Evolutionary conservation across 2,113 vertebrate genomes (phyloP).

Genomic region (Dromiciops gliroides): DNA sequence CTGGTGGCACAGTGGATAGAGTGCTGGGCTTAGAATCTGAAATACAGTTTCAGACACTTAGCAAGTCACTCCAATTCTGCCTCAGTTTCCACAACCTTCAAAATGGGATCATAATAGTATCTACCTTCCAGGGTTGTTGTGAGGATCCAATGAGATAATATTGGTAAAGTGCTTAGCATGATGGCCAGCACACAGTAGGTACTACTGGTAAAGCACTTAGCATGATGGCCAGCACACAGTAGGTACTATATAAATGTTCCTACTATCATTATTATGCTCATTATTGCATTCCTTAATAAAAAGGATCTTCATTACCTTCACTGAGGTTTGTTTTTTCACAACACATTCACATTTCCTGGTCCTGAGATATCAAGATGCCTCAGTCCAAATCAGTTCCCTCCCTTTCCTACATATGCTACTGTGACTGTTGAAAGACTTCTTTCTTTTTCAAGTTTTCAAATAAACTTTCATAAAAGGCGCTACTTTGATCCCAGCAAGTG

Average conservation of each 20-base stretch:
- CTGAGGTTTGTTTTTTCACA: not conserved
- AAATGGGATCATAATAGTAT: not conserved
- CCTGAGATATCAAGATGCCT: not conserved
- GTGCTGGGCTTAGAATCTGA: not conserved
- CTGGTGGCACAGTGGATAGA: not conserved
- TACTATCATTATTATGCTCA: not conserved
- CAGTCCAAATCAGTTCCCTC: slow-evolving; percentile 17
- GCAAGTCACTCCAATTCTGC: not conserved
- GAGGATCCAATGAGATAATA: not conserved
- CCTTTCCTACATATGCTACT: slow-evolving; percentile 18
- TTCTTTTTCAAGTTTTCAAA: not conserved
- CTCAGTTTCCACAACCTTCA: not conserved
- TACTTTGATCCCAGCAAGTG: not conserved
- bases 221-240: no score
- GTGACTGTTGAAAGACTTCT: not conserved
- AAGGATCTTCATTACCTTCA: not conserved
- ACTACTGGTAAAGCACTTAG: not conserved
- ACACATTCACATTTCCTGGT: not conserved
- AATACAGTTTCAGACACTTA: not conserved
- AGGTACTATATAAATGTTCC: not conserved
- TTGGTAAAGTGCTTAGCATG: not conserved
- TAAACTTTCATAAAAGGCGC: not conserved
- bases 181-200: no score
- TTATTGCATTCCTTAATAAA: not conserved
- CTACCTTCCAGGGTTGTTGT: not conserved